phyloP scores from a whole-genome alignment of 2,113 vertebrate species.

The Camelus dromedarius region DNA sequence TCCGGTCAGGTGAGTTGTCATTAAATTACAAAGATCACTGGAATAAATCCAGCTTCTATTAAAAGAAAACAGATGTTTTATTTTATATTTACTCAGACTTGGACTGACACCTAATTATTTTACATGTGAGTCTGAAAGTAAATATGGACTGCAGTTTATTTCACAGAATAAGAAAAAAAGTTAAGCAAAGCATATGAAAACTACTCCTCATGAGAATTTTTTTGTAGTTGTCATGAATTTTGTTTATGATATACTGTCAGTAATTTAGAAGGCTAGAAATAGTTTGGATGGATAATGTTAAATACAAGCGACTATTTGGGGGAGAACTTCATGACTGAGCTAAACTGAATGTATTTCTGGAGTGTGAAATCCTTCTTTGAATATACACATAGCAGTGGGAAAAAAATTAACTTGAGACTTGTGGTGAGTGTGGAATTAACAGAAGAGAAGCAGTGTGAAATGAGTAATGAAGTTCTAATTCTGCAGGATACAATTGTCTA shows the following conservation, averaged over 20 bases:
- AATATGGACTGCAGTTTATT: background rate
- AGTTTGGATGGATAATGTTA: background rate
- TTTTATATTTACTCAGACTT: constrained; percentile 43
- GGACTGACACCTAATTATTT: constrained; percentile 24
- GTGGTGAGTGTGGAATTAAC: too few species aligned
- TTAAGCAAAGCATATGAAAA: background rate
- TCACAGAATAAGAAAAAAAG: background rate
- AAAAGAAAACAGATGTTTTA: constrained; percentile 34
- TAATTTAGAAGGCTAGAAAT: background rate
- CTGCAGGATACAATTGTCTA: background rate
- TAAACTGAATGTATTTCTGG: background rate
- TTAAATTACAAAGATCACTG: background rate
- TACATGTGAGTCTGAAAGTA: background rate
- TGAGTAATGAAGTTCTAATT: background rate
- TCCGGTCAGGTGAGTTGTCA: background rate
- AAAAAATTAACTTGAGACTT: background rate
- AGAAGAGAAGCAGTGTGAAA: background rate
- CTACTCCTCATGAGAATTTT: background rate
- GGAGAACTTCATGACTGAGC: background rate
- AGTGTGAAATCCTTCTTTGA: background rate
- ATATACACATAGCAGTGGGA: background rate
- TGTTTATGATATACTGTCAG: background rate
- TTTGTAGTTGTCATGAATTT: background rate
- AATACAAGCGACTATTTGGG: background rate
- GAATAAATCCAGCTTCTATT: background rate